phyloP scores from a whole-genome alignment of 1,140 invertebrate species.

The Drosophila mojavensis region DNA sequence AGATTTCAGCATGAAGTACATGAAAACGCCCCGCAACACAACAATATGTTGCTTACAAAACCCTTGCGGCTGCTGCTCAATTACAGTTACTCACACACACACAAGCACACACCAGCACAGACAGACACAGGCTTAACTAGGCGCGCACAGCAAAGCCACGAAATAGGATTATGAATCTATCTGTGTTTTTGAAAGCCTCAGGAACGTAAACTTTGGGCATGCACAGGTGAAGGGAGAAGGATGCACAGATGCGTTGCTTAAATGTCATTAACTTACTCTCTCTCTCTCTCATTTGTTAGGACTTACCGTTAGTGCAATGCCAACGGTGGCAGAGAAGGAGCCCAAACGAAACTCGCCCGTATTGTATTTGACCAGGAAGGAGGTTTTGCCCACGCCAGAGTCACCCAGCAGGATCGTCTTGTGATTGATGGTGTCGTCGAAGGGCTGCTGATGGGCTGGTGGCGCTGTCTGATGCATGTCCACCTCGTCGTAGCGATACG shows the following conservation, averaged over 20 bases:
- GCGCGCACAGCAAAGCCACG: constrained; percentile 48
- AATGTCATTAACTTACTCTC: constrained; percentile 10
- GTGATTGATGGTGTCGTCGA: constrained; percentile 81
- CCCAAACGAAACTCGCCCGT: constrained; percentile 95
- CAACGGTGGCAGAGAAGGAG: constrained; percentile 97
- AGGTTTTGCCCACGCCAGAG: constrained; percentile 97
- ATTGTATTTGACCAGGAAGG: constrained; percentile 97
- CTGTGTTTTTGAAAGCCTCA: not conserved
- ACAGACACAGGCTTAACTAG: constrained; percentile 22
- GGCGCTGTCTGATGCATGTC: constrained; percentile 66
- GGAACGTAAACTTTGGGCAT: constrained; percentile 8
- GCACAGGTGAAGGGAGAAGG: constrained; percentile 14
- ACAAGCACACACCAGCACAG: constrained; percentile 24
- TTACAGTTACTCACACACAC: constrained; percentile 48
- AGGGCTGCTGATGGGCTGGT: constrained; percentile 57
- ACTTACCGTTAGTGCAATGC: constrained; percentile 93
- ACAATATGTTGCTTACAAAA: constrained; percentile 62
- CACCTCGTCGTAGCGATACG: constrained; percentile 82
- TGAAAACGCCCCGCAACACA: constrained; percentile 45
- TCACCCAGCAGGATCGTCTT: constrained; percentile 89
- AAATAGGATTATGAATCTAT: constrained; percentile 44
- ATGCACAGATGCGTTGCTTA: constrained; percentile 34
- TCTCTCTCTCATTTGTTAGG: not conserved
- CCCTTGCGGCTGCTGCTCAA: constrained; percentile 57
- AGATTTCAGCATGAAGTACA: constrained; percentile 31